Evolutionary conservation across 2,888 invertebrate genomes (phyloP).

Genomic region (Lampropteryx suffumata): DNA sequence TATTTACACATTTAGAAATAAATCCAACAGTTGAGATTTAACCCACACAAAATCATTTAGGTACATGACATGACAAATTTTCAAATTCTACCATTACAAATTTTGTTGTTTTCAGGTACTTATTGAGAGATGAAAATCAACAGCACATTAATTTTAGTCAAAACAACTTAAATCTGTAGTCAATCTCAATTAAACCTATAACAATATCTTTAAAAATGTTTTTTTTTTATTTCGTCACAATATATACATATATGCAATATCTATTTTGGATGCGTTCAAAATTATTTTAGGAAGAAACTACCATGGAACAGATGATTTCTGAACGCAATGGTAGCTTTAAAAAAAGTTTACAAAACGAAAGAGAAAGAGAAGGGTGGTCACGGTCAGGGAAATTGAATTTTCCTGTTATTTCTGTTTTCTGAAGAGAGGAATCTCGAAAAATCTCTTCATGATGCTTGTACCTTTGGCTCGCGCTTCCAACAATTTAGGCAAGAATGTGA

Average conservation of each 20-base stretch:
- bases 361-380: constrained; percentile 31
- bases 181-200: constrained; percentile 23
- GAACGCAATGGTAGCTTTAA: constrained; percentile 59
- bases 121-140: constrained; percentile 1
- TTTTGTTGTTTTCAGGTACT: constrained; percentile 19
- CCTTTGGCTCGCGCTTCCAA: constrained; percentile 68
- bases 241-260: too few relatives aligned
- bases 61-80: background rate
- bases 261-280: constrained; percentile 46
- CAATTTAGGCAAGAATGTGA: constrained; percentile 69
- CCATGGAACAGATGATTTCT: constrained; percentile 26
- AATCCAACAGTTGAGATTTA: background rate
- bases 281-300: constrained; percentile 33
- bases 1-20: too few relatives aligned
- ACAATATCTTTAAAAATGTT: constrained; percentile 2
- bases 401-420: constrained; percentile 37
- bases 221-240: constrained; percentile 38
- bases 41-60: background rate
- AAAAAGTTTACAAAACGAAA: constrained; percentile 12
- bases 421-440: constrained; percentile 23
- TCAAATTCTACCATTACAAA: constrained; percentile 13
- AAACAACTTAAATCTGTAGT: constrained; percentile 24
- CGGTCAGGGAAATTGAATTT: constrained; percentile 41
- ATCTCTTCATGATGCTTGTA: constrained; percentile 60
- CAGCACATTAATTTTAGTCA: constrained; percentile 13